phyloP scores from a whole-genome alignment of 2,797 vertebrate genomes.

The Perodicticus potto region DNA sequence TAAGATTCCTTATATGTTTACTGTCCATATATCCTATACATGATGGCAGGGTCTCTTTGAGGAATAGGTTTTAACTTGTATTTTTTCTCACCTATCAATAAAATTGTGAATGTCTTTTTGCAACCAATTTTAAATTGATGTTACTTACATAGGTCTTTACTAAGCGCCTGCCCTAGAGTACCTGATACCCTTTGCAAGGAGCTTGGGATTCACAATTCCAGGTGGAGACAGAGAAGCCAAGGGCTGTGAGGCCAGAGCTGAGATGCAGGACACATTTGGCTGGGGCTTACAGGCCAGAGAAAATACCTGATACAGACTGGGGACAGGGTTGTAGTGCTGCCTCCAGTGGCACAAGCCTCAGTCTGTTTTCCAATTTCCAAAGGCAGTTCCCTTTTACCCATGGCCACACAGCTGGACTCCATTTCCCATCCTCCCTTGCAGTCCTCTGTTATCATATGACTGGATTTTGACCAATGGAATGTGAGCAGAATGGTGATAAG shows the following conservation, averaged over 20 bases:
- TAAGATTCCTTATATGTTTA: neutral
- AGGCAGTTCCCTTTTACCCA: neutral
- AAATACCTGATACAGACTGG: neutral
- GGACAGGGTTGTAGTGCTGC: no score
- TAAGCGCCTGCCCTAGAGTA: neutral
- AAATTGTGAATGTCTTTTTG: neutral
- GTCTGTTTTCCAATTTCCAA: neutral
- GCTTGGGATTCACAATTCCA: neutral
- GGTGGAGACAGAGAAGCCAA: neutral
- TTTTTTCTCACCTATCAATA: neutral
- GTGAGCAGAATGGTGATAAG: neutral
- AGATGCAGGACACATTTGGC: neutral
- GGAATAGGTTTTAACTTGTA: neutral
- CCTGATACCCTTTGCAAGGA: neutral
- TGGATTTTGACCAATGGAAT: neutral
- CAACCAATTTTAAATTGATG: neutral
- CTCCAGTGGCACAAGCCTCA: neutral
- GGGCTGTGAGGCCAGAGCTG: neutral
- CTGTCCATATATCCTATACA: neutral
- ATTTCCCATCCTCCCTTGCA: slow-evolving; percentile 27
- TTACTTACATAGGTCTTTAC: neutral
- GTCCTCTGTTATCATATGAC: neutral
- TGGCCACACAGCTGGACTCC: neutral
- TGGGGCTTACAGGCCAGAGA: neutral
- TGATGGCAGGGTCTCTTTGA: neutral